Base-by-base conservation (phyloP, 2,113 vertebrate genomes). In the Fregata magnificens region DNA sequence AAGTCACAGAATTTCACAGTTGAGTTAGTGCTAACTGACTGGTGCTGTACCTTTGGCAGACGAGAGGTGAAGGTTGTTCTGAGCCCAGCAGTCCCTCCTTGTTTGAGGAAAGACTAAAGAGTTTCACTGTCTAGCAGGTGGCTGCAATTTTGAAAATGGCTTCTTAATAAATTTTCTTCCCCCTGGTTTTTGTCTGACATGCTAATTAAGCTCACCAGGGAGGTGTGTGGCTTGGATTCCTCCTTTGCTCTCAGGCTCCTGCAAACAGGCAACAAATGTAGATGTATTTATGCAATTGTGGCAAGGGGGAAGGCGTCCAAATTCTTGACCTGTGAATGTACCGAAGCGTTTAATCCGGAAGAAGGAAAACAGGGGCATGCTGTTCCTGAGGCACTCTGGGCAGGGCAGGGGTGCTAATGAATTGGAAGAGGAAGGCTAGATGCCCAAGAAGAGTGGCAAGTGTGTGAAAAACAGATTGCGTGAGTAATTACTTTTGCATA, bases 401-500 rank as follows among this genome's bases (percentile, higher is more conserved):
- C 85, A 87, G 90, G 86, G 62, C 45, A 90, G 71, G 40, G 56
- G 56, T 90, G 94, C 93, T 98, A 97, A 97, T 97, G 96, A 98
- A 93, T 92, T 93, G 89, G 97, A 96, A 81, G 77, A 97, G 80
- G 83, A 87, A 90, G 45, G 58, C 80, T 88, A 73, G 91, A 79
- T 90, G 77, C 94, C 93, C 74, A 81, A 47, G 25, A 91, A 94
- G 93, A 93, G 88, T 85, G 88, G 67, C 36, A 95, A 97, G 90
- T 45, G 34, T 95, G 83, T 92, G 95, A 97, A 93, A 97, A 97
- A 88, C 98, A 98, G 98, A 98, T 97, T 98, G 97, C 94, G 95
- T 85, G 82, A 86, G 12, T 98, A 98, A 98, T 98, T 98, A 97
- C 97, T 98, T 98, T 94, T 95, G 78, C 93, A 97, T 97, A 95